Base-by-base conservation (phyloP, 2,797 vertebrate species). In the Pelobates cultripes region DNA sequence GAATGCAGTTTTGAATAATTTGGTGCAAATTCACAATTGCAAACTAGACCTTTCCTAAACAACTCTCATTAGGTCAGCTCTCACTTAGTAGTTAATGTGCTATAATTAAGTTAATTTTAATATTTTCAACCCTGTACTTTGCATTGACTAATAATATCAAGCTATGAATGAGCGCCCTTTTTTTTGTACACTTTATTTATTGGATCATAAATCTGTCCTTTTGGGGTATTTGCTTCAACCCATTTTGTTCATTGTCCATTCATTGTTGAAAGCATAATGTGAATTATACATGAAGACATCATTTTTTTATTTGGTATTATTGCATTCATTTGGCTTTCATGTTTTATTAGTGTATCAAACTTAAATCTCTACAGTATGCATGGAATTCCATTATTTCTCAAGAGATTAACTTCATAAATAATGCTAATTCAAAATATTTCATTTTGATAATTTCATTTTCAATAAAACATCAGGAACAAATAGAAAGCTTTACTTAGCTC, bases 391-490 rank as follows among this genome's bases (percentile, higher is more conserved):
- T 81, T 15, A 63, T 70, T 43, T 64, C 68, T 71, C 40, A 60
- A 40, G 17, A 45, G 40, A 73, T 76, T 67, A 15, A 9, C 4
- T 4, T 43, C 3, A 63, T 53, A 41, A 44, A 53, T 44, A 51
- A 71, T 82, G 28, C 53, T 73, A 55, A 82, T 76, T 76, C 15
- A 41, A 66, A 42, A 42, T 64, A 43, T 81, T 64, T 77, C 4
- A 6, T 53, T 71, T 63, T 71, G 7, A 12, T 40, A 44, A 47
- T 71, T 67, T 44, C 9, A 44, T 57, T 70, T 70, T 61, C 66
- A 42, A 68, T 42, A 42, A 41, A 68, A 42, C 55, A 57, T 57
- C 5, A 51, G 5, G 55, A 15, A 3, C 1, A 57, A 12, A 47
- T 10, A 47, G 55, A 4, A 4, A 57, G 47, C 55, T 57, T 15